These are phyloP conservation scores for Siphlonurus alternatus DNA, from an alignment of 2,888 invertebrate genomes.

Conservation along the genomic window DNA sequence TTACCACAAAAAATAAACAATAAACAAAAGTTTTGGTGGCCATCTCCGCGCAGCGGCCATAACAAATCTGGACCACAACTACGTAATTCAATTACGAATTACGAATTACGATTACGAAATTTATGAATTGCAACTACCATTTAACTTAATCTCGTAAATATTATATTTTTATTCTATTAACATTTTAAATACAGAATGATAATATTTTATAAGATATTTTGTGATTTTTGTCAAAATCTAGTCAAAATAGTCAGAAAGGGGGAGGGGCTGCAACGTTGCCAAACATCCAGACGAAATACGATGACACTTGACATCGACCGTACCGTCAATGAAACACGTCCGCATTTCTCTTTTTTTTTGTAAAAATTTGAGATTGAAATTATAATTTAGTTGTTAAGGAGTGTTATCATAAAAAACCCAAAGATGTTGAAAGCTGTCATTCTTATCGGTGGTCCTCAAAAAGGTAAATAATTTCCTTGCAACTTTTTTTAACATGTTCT, in stretches of 20 bases:
- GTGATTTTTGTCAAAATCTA: no score
- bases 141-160: no score
- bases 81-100: neutral
- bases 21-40: conserved; percentile 13
- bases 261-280: neutral
- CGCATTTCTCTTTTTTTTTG: neutral
- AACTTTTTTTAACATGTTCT: no score
- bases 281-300: neutral
- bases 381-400: no score
- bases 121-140: neutral
- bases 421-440: conserved; percentile 42
- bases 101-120: neutral
- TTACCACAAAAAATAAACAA: conserved; percentile 18
- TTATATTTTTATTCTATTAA: no score
- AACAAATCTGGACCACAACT: conserved; percentile 7
- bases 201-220: no score
- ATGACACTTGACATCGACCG: neutral
- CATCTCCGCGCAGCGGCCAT: conserved; percentile 12
- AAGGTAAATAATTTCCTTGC: conserved; percentile 41
- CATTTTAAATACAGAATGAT: no score
- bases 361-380: neutral
- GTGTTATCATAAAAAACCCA: no score
- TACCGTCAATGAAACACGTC: neutral
- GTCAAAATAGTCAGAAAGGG: neutral
- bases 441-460: conserved; percentile 84